phyloP scores from a whole-genome alignment of 2,113 vertebrate genomes.

The Stictonetta naevosa region DNA sequence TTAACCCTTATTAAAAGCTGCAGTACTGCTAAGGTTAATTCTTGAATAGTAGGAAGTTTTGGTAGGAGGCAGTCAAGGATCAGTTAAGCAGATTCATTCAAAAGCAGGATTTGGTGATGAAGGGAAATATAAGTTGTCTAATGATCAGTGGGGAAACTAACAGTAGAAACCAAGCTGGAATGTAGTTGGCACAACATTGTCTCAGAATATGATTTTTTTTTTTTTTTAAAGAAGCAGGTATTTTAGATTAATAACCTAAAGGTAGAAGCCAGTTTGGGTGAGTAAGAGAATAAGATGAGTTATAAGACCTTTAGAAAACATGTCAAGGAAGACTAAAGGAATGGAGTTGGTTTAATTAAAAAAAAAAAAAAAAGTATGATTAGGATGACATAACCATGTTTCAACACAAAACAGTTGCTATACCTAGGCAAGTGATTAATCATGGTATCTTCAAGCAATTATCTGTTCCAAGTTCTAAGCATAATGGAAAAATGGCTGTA shows the following conservation, averaged over 20 bases:
- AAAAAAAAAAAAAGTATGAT: background rate
- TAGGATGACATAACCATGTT: background rate
- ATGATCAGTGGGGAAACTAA: background rate
- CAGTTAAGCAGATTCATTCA: background rate
- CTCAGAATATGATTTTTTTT: background rate
- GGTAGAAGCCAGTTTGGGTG: background rate
- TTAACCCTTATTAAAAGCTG: background rate
- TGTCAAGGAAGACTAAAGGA: constrained; percentile 18
- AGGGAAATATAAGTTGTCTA: background rate
- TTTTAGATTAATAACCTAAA: background rate
- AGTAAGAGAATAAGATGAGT: background rate
- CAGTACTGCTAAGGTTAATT: background rate
- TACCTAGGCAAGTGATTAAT: background rate
- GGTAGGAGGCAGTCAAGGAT: too few relatives aligned
- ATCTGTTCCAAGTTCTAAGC: background rate
- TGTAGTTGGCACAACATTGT: background rate
- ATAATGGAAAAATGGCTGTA: background rate
- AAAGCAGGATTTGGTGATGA: background rate
- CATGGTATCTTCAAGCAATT: background rate
- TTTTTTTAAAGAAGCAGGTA: background rate
- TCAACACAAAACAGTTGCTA: background rate
- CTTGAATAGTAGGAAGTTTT: background rate
- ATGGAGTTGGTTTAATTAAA: background rate
- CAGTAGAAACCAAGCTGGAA: background rate
- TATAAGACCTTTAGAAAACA: background rate